Conservation (phyloP, 2,888 invertebrate genomes). For the Dysmachus trigonus region DNA sequence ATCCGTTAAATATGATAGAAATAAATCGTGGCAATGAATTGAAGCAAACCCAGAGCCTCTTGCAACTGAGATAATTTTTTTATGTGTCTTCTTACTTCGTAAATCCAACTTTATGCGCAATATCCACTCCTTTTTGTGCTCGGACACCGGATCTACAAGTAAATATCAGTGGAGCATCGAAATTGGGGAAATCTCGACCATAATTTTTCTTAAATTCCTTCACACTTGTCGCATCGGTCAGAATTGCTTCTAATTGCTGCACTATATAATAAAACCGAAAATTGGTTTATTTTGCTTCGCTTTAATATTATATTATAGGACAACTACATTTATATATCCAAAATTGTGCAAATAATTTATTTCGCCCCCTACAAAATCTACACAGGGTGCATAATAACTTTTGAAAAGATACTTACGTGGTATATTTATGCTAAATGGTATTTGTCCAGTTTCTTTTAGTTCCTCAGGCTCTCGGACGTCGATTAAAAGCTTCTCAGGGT, state of each 20-base stretch:
- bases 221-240: not conserved
- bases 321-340: no score
- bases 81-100: conserved; percentile 66
- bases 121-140: conserved; percentile 69
- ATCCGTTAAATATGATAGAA: not conserved
- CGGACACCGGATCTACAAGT: conserved; percentile 73
- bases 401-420: conserved; percentile 69
- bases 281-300: not conserved
- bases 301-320: no score
- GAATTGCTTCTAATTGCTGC: not conserved
- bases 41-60: not conserved
- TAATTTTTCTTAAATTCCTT: conserved; percentile 68
- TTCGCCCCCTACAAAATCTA: not conserved
- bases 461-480: conserved; percentile 82
- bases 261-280: conserved; percentile 20
- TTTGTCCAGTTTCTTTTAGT: conserved; percentile 73
- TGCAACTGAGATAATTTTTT: not conserved
- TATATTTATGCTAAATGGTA: conserved; percentile 80
- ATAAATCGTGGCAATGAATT: not conserved
- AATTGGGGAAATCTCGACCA: conserved; percentile 67
- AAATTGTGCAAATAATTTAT: not conserved
- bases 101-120: conserved; percentile 69
- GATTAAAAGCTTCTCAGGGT: conserved; percentile 69
- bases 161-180: conserved; percentile 69
- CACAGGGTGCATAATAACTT: not conserved